Base-by-base conservation (phyloP, 2,113 vertebrate genomes). In the Anarrhichthys ocellatus region DNA sequence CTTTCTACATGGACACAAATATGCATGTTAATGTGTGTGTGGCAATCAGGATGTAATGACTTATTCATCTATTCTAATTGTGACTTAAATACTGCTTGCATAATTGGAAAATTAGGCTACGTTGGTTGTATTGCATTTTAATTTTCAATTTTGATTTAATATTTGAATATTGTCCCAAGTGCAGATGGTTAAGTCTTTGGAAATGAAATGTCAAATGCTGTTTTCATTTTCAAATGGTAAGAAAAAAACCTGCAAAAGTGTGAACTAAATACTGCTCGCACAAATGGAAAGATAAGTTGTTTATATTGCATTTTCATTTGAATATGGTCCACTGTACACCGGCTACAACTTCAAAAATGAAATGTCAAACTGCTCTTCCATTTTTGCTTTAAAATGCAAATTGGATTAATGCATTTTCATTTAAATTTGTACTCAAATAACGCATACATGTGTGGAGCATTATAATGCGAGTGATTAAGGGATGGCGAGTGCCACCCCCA, bases 1-100 rank as follows among this genome's bases (percentile, higher is more conserved):
- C 98, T 81, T 97, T 99, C 98, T 99, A 84, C 1, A 67, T n/a
- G 38, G 20, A 20, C 34, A 83, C 46, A 77, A 5, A 83, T 70
- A 13, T 44, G 9, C 2, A 65, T 10, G 6, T 38, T 40, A 46
- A 17, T 11, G 48, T 50, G 48, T 34, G 5, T 27, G 24, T 20
- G 18, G 9, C 6, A 32, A 44, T 50, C 24, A 50, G 14, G 9
- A 40, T 61, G 10, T 32, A 5, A 52, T 61, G 17, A 58, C 54
- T 24, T 27, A 27, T 58, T 58, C 56, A 58, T 58, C 14, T 15
- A 15, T 27, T 58, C 15, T 58, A 58, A 58, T 29, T 58, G 24
- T 15, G 56, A 58, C 56, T 58, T 27, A 11, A 29, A 59, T 59
- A 13, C n/a, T 58, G 24, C n/a, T 27, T 58, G 54, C 24, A 59